A percentile compares a stretch with the other conserved stretches of the same genome.
phyloP scores from a whole-genome alignment of 2,888 invertebrate species.

The Steinernema scapterisci region DNA sequence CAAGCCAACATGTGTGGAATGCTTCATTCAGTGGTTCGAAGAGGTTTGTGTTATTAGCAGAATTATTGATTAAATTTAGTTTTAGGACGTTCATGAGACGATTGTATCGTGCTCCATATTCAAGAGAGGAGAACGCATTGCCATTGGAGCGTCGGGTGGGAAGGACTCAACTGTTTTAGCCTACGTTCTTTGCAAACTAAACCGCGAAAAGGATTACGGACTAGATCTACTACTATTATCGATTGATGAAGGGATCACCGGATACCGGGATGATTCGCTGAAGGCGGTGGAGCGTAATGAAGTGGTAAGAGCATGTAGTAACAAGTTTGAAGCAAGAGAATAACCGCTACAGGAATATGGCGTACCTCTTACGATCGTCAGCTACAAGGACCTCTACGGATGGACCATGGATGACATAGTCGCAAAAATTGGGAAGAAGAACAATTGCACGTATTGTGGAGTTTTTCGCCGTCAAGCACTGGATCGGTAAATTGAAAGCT shows the following conservation, averaged over 20 bases:
- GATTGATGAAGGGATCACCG: conserved; percentile 87
- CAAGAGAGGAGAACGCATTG: conserved; percentile 60
- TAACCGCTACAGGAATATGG: conserved; percentile 67
- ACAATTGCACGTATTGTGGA: conserved; percentile 80
- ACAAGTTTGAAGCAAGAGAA: background rate
- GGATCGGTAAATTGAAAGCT: conserved; percentile 71
- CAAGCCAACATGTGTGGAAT: conserved; percentile 56
- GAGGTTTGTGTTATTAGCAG: conserved; percentile 42
- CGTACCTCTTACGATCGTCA: conserved; percentile 89
- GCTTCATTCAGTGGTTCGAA: conserved; percentile 64
- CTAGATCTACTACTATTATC: conserved; percentile 87
- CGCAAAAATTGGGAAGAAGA: conserved; percentile 78
- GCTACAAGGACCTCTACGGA: conserved; percentile 72
- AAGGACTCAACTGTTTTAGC: conserved; percentile 94
- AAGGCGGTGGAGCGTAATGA: conserved; percentile 36
- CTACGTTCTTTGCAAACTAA: conserved; percentile 76
- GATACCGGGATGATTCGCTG: conserved; percentile 84
- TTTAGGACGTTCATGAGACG: conserved; percentile 66
- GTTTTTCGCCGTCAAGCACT: conserved; percentile 89
- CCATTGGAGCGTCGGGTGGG: conserved; percentile 67
- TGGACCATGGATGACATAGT: conserved; percentile 99
- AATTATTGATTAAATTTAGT: conserved; percentile 1
- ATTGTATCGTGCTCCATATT: conserved; percentile 59
- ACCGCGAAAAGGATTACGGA: conserved; percentile 86
- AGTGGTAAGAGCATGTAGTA: conserved; percentile 47